Percentiles rank a stretch among this genome's conserved stretches.
Evolutionary conservation across 2,888 invertebrate genomes (phyloP).

Genomic region (Emmelina monodactyla): DNA sequence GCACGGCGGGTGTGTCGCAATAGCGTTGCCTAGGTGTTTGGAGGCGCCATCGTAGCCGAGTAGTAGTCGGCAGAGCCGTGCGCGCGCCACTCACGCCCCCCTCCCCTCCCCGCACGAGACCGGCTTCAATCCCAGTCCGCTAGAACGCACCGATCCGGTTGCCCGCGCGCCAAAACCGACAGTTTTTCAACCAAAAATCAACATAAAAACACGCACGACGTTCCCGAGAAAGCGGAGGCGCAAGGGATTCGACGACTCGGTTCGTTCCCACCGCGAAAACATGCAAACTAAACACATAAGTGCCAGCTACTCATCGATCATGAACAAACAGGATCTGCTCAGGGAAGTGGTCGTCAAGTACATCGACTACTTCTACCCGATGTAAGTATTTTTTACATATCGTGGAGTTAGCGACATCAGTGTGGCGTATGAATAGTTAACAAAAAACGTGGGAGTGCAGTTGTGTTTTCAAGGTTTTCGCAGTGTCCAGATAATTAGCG

Average conservation of each 20-base stretch:
- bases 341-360: slow-evolving; percentile 75
- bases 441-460: slow-evolving; percentile 1
- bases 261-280: slow-evolving; percentile 23
- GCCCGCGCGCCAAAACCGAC: slow-evolving; percentile 39
- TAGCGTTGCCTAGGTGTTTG: slow-evolving; percentile 55
- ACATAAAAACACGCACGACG: slow-evolving; percentile 33
- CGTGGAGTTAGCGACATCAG: no score
- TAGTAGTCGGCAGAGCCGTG: slow-evolving; percentile 43
- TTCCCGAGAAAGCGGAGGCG: slow-evolving; percentile 34
- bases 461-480: slow-evolving; percentile 34
- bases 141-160: slow-evolving; percentile 60
- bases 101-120: slow-evolving; percentile 38
- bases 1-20: slow-evolving; percentile 56
- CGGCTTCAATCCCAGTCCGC: slow-evolving; percentile 55
- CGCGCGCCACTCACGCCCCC: slow-evolving; percentile 56
- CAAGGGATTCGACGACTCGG: slow-evolving; percentile 25
- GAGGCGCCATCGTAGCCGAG: slow-evolving; percentile 56
- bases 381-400: slow-evolving; percentile 63
- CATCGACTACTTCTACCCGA: slow-evolving; percentile 75
- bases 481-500: slow-evolving; percentile 38
- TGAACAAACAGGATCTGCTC: slow-evolving; percentile 72
- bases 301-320: slow-evolving; percentile 70
- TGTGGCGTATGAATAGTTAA: background rate
- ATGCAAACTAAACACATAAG: slow-evolving; percentile 68
- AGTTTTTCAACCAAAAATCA: slow-evolving; percentile 21